Evolutionary conservation across 2,888 invertebrate genomes (phyloP), one percentile per base, ranked within the genome.

Genomic region (Meteorus colon): DNA sequence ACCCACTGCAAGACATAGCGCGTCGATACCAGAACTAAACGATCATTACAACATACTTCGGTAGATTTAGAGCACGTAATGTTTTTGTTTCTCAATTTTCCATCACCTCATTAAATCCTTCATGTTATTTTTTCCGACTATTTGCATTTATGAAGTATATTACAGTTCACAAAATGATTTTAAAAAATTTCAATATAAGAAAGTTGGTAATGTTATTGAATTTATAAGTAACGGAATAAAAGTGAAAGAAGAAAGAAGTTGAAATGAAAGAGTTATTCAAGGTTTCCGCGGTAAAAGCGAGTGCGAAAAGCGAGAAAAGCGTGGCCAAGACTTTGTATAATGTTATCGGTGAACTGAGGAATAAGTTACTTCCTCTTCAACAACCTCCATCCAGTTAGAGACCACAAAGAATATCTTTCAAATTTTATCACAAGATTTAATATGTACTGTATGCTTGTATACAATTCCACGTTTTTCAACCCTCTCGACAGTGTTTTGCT

Each of bases 11-110:
- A 78, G 80, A 82, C 80, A 82, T 75, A 78, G 80, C 79, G 80
- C 83, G 83, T 84, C 83, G 83, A 84, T 84, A 84, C 81, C 84
- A 83, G 82, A 83, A 79, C 76, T 78, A 29, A 19, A 62, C 48
- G 48, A 68, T 45, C 16, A 48, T 66, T 41, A 73, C 60, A 14
- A 12, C 31, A 34, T 70, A 31, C 48, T 14, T 41, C 34, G n/a
- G 34, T 70, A 5, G 14, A 14, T 70, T 31, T 29, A 1, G 1
- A 12, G 14, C 16, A 4, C 16, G 14, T 12, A 16, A 4, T 31
- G 4, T 70, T 70, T 31, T 70, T 4, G n/a, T 48, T 19, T 16
- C n/a, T 8, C 0, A 2, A 16, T n/a, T 67, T 19, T 24, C 24
- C n/a, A 41, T 41, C 29, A 3, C 24, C 55, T 29, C 24, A n/a